phyloP scores from a whole-genome alignment of 2,113 vertebrate species.

The Perccottus glenii region DNA sequence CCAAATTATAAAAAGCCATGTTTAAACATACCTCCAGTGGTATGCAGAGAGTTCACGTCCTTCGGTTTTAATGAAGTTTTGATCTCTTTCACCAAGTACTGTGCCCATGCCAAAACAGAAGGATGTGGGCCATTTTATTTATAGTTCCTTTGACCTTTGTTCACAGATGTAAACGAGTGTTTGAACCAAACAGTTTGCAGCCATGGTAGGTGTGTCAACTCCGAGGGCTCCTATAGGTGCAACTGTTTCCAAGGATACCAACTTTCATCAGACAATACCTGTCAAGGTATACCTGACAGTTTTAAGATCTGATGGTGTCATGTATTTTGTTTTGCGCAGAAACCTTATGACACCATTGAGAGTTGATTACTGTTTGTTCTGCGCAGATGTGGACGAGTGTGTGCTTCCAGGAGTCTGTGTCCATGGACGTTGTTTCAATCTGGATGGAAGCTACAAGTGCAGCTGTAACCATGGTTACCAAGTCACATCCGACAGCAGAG shows the following conservation, averaged over 20 bases:
- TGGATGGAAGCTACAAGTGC: constrained; percentile 86
- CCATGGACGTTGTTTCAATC: constrained; percentile 85
- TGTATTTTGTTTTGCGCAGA: constrained; percentile 40
- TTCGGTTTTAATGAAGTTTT: neutral
- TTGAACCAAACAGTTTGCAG: constrained; percentile 69
- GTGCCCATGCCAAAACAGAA: neutral
- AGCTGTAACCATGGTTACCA: constrained; percentile 85
- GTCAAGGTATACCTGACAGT: constrained; percentile 78
- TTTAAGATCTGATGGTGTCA: constrained; percentile 37
- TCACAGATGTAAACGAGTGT: constrained; percentile 80
- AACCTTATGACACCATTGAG: constrained; percentile 27
- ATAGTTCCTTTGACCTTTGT: constrained; percentile 12
- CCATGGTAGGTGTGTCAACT: constrained; percentile 77
- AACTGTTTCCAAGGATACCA: constrained; percentile 77
- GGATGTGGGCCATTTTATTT: neutral
- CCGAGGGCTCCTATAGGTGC: constrained; percentile 78
- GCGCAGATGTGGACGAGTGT: constrained; percentile 87
- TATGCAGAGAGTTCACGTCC: constrained; percentile 8
- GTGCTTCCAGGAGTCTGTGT: constrained; percentile 77
- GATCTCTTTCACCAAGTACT: neutral
- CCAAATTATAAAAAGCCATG: neutral
- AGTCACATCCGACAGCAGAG: constrained; percentile 77
- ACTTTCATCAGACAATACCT: constrained; percentile 64
- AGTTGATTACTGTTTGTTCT: constrained; percentile 25
- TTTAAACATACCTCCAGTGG: neutral